Evolutionary conservation across 2,888 invertebrate species (phyloP).

Genomic region (Noctua comes): DNA sequence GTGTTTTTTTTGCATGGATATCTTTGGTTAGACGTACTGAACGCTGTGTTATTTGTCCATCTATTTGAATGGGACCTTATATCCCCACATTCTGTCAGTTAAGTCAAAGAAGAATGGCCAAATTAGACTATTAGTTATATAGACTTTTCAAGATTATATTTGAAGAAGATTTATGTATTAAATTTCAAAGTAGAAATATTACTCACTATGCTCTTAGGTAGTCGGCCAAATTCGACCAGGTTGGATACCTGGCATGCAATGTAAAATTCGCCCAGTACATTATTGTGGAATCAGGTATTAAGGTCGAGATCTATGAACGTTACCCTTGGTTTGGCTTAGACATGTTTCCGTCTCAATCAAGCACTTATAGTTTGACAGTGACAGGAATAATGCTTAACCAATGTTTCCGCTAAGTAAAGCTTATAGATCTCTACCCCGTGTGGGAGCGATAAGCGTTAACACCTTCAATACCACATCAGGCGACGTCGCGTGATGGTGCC

Average conservation of each 20-base stretch:
- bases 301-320: background rate
- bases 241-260: too few relatives aligned
- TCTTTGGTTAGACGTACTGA: too few relatives aligned
- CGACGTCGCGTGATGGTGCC: too few relatives aligned
- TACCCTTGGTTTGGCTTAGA: background rate
- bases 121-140: background rate
- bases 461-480: too few relatives aligned
- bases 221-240: background rate
- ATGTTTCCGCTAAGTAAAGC: background rate
- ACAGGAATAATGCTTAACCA: background rate
- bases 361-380: background rate
- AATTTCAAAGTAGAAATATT: background rate
- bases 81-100: background rate
- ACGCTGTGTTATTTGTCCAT: too few relatives aligned
- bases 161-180: background rate
- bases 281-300: background rate
- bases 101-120: background rate
- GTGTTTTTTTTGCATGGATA: too few relatives aligned
- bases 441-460: conserved; percentile 1
- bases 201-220: too few relatives aligned
- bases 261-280: too few relatives aligned
- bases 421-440: background rate
- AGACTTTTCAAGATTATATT: background rate
- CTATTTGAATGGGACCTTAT: too few relatives aligned
- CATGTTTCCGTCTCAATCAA: background rate